These are phyloP conservation scores for Alauda arvensis DNA, from an alignment of 2,797 vertebrate species.

Conservation along the genomic window DNA sequence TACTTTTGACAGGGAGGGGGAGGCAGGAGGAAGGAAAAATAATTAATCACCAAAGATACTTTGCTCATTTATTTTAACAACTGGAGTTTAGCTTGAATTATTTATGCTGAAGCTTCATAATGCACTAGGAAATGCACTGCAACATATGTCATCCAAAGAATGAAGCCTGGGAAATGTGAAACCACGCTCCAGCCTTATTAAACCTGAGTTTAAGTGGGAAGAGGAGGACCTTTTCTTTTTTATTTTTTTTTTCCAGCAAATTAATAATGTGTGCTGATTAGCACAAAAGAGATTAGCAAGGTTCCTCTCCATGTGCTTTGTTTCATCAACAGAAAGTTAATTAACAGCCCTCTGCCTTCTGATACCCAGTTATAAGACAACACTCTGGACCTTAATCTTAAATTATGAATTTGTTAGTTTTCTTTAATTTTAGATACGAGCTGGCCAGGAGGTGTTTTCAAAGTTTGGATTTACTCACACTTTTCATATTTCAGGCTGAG, in stretches of 20 bases:
- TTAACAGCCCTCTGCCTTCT: slow-evolving; percentile 47
- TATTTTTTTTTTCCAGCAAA: background rate
- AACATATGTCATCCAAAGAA: slow-evolving; percentile 37
- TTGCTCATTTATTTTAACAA: slow-evolving; percentile 51
- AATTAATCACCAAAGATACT: slow-evolving; percentile 35
- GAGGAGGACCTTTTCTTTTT: background rate
- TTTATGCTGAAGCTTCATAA: slow-evolving; percentile 38
- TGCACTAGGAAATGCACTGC: slow-evolving; percentile 45
- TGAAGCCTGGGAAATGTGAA: slow-evolving; percentile 8
- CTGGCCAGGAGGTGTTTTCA: background rate
- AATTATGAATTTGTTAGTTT: background rate
- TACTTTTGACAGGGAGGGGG: background rate
- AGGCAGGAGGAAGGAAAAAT: background rate
- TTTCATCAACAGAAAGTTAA: slow-evolving; percentile 55
- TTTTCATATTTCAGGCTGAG: background rate
- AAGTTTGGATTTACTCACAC: background rate
- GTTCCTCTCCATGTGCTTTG: slow-evolving; percentile 23
- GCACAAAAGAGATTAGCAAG: slow-evolving; percentile 41
- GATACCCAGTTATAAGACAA: background rate
- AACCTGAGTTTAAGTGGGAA: slow-evolving; percentile 4
- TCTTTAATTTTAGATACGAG: background rate
- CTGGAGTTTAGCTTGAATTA: slow-evolving; percentile 52
- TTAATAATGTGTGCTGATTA: slow-evolving; percentile 56
- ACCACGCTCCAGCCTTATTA: background rate
- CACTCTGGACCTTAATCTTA: slow-evolving; percentile 11